phyloP scores from a whole-genome alignment of 2,888 invertebrate species.

The Geophilus truncorum region DNA sequence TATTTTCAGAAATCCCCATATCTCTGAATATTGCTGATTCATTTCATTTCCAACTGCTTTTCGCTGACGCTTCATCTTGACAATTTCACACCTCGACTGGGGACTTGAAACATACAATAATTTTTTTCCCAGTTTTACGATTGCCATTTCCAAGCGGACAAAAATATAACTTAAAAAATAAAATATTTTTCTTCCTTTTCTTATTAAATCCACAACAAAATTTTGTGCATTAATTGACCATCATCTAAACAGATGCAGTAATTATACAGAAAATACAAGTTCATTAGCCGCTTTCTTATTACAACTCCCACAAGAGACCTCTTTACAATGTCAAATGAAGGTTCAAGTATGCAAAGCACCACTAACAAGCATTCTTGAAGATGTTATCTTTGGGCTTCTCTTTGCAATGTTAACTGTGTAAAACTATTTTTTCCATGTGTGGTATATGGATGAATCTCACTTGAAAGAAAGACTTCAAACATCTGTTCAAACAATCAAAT shows the following conservation, averaged over 20 bases:
- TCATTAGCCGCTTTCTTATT: neutral
- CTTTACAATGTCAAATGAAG: constrained; percentile 1
- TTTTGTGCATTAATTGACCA: neutral
- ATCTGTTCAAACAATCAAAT: too few species aligned
- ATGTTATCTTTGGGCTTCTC: neutral
- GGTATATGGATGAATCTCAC: too few species aligned
- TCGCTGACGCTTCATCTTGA: neutral
- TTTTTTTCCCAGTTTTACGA: neutral
- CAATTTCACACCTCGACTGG: neutral
- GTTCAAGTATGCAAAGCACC: neutral
- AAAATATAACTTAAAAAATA: neutral
- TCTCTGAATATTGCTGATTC: neutral
- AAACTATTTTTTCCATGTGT: too few species aligned
- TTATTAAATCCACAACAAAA: neutral
- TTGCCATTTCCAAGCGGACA: neutral
- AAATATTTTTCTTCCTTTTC: neutral
- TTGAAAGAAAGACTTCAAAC: too few species aligned
- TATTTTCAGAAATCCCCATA: neutral
- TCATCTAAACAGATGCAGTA: neutral
- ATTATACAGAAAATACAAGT: neutral
- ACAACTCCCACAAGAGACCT: neutral
- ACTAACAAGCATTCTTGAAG: neutral
- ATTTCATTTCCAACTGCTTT: neutral
- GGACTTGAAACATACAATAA: neutral
- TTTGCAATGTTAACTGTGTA: too few species aligned